Conservation (phyloP, 2,113 vertebrate genomes). For the Paramisgurnus dabryanus region DNA sequence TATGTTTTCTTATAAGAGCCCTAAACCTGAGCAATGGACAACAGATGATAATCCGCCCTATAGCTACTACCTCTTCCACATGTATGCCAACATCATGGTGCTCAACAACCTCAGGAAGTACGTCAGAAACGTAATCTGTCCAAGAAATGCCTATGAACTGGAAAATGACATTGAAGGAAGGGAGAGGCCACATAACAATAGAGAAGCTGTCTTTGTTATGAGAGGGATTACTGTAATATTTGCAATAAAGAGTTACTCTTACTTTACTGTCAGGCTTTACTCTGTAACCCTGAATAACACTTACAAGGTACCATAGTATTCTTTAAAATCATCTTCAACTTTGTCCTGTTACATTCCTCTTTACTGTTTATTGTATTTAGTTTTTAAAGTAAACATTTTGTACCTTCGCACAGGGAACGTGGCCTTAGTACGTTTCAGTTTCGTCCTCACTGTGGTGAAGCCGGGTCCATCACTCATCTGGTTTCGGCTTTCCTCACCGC, state of each 20-base stretch:
- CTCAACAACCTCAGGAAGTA: constrained; percentile 96
- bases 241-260: neutral
- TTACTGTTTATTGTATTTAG: neutral
- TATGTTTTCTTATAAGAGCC: constrained; percentile 95
- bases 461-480: constrained; percentile 95
- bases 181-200: neutral
- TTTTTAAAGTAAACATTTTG: neutral
- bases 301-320: too few species aligned
- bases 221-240: constrained; percentile 3
- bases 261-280: constrained; percentile 19
- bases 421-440: constrained; percentile 95
- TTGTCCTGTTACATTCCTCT: too few species aligned
- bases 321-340: too few species aligned
- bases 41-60: constrained; percentile 91
- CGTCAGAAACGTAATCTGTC: neutral
- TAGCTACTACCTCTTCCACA: constrained; percentile 97
- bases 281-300: constrained; percentile 8
- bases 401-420: constrained; percentile 77
- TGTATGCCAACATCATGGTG: constrained; percentile 99
- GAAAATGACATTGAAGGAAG: constrained; percentile 20
- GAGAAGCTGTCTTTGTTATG: neutral
- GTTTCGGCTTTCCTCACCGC: constrained; percentile 94
- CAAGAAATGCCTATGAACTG: neutral
- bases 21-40: constrained; percentile 89
- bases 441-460: constrained; percentile 96